Evolutionary conservation across 2,113 vertebrate species (phyloP), one percentile per base, ranked within the genome.

Genomic region (Atrichornis clamosus): DNA sequence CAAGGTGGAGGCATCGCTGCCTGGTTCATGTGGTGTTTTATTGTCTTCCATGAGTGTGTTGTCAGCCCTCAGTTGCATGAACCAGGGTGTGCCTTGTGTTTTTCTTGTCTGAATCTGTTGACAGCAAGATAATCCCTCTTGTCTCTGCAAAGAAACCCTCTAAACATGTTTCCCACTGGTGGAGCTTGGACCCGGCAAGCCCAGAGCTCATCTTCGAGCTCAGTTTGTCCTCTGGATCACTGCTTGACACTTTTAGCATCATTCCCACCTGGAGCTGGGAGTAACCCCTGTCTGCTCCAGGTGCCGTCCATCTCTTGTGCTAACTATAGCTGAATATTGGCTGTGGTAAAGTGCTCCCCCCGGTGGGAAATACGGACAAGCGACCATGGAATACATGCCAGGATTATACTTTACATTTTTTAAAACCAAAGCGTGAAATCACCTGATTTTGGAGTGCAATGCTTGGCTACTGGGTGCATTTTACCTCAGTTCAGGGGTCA

Each of bases 381-480:
- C 13, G 60, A 41, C 49, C 32, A 15, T 6, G 8, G 53, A 67
- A 58, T 32, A 9, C 20, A 3, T 1, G 15, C 18, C 47, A 18
- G 26, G 37, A 6, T 67, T n/a, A 39, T 10, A 24, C 20, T 22
- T n/a, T 0, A 10, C 0, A 1, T 55, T 50, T 76, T 32, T 49
- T 35, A 46, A 50, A 55, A 7, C 7, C 15, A 16, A 46, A 83
- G 15, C 7, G 27, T 13, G 15, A 50, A 50, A 74, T 55, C 7
- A 22, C 6, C 7, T 52, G 17, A 32, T 79, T 79, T 76, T 79
- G 37, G n/a, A 28, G 28, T 15, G 23, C 11, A 20, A 1, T 14
- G 14, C 21, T 63, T 1, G 0, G 21, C 32, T 67, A 1, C 18
- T 13, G 37, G 9, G 11, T 39, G 33, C 9, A 2, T 86, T 81